Conservation (phyloP, 2,888 invertebrate genomes). For the Dasypolia templi region DNA sequence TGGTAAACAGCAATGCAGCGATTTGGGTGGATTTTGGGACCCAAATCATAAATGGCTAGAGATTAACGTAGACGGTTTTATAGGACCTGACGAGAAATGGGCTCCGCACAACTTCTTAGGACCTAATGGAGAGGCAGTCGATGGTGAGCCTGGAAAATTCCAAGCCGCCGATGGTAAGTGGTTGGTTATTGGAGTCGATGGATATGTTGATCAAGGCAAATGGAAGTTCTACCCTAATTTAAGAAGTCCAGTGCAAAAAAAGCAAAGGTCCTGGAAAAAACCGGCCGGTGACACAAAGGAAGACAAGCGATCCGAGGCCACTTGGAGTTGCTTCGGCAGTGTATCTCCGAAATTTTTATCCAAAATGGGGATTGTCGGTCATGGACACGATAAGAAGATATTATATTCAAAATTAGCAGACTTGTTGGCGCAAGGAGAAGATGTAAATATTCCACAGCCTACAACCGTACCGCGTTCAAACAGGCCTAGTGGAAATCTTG, state of each 20-base stretch:
- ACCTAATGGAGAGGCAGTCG: constrained; percentile 81
- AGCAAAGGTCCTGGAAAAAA: constrained; percentile 41
- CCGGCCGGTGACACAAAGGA: constrained; percentile 66
- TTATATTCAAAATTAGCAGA: constrained; percentile 76
- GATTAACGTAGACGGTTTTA: constrained; percentile 84
- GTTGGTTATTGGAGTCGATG: constrained; percentile 84
- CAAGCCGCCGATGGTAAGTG: constrained; percentile 78
- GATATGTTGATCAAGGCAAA: constrained; percentile 80
- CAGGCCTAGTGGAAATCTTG: constrained; percentile 24
- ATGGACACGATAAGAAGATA: constrained; percentile 83
- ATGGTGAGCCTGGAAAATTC: constrained; percentile 82
- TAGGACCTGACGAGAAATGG: constrained; percentile 84
- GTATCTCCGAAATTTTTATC: constrained; percentile 79
- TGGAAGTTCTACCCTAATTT: constrained; percentile 80
- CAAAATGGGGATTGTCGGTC: constrained; percentile 84
- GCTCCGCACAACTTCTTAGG: constrained; percentile 82
- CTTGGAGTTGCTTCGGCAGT: constrained; percentile 86
- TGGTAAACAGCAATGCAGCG: constrained; percentile 86
- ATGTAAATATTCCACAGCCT: constrained; percentile 78
- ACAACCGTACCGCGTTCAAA: constrained; percentile 70
- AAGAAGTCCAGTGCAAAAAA: constrained; percentile 48
- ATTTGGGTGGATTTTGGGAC: constrained; percentile 87
- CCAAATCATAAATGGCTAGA: constrained; percentile 83
- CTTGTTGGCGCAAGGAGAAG: constrained; percentile 78
- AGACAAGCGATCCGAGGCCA: constrained; percentile 70